These are phyloP conservation scores for Stegodyphus dumicola DNA, from an alignment of 1,140 invertebrate species.

Conservation along the genomic window DNA sequence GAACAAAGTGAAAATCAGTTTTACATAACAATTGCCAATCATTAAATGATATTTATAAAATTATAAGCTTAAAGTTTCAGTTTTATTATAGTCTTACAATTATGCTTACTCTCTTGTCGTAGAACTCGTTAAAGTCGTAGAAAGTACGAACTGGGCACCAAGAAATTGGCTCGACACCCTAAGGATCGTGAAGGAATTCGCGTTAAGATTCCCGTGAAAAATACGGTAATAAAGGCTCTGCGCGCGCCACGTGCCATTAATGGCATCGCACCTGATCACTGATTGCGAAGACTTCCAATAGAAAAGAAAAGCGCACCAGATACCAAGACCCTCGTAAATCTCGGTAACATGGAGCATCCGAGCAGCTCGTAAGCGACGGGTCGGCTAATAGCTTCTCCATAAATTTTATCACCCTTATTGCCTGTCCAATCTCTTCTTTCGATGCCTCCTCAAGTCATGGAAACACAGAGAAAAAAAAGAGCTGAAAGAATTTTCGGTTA, in stretches of 20 bases:
- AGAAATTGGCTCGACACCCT: constrained; percentile 5
- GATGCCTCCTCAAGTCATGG: neutral
- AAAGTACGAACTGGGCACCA: neutral
- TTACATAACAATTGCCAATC: too few species aligned
- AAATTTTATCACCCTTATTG: constrained; percentile 59
- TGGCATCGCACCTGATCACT: constrained; percentile 54
- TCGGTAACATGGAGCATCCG: constrained; percentile 44
- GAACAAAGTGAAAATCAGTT: too few species aligned
- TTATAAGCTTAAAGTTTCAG: too few species aligned
- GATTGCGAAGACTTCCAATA: constrained; percentile 53
- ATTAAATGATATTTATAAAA: too few species aligned
- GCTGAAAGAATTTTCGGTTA: neutral
- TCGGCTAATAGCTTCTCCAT: constrained; percentile 57
- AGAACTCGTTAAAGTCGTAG: constrained; percentile 19
- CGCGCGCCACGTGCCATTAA: constrained; percentile 48
- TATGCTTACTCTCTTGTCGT: neutral
- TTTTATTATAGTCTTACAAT: neutral
- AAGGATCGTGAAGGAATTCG: constrained; percentile 21
- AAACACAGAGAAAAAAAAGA: neutral
- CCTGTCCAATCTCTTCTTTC: constrained; percentile 22
- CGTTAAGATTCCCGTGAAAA: constrained; percentile 31
- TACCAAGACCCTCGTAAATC: constrained; percentile 57
- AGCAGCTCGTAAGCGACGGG: constrained; percentile 49
- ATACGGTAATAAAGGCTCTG: constrained; percentile 47
- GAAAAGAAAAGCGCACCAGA: constrained; percentile 54